Percentiles rank a stretch among this genome's conserved stretches.
These are phyloP conservation scores for Spisula solida DNA, from an alignment of 2,888 invertebrate genomes.

Conservation along the genomic window DNA sequence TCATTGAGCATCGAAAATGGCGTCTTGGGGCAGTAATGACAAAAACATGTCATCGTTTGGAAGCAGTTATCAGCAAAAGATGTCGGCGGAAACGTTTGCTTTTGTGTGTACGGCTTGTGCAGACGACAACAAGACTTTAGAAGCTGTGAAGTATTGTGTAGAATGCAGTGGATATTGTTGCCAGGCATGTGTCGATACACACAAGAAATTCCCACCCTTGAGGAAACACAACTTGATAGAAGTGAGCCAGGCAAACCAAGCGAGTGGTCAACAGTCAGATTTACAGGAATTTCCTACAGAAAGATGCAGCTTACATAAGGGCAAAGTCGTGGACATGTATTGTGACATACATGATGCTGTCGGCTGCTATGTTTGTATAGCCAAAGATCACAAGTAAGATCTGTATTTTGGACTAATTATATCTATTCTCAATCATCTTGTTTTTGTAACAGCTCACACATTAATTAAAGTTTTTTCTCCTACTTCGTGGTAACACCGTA, in stretches of 20 bases:
- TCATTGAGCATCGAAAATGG: background rate
- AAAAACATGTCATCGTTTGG: background rate
- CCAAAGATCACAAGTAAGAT: slow-evolving; percentile 8
- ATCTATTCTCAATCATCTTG: too few relatives aligned
- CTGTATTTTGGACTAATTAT: too few relatives aligned
- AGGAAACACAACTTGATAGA: background rate
- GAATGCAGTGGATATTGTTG: background rate
- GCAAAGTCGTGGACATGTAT: background rate
- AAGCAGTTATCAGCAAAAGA: background rate
- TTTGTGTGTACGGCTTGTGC: background rate
- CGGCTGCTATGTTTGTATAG: background rate
- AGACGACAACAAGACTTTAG: background rate
- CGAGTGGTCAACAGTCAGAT: background rate
- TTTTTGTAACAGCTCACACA: too few relatives aligned
- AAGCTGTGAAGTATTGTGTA: slow-evolving; percentile 14
- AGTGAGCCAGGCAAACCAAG: background rate
- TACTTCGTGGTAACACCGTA: too few relatives aligned
- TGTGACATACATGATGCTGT: background rate
- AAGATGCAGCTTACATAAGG: background rate
- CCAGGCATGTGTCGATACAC: background rate
- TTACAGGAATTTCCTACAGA: background rate
- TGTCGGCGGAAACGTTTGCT: background rate
- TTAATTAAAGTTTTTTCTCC: too few relatives aligned
- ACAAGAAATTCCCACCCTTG: background rate
- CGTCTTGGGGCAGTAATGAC: too few relatives aligned